Evolutionary conservation across 2,113 vertebrate genomes (phyloP), one percentile per base, ranked within the genome.

Genomic region (Phocoena phocoena): DNA sequence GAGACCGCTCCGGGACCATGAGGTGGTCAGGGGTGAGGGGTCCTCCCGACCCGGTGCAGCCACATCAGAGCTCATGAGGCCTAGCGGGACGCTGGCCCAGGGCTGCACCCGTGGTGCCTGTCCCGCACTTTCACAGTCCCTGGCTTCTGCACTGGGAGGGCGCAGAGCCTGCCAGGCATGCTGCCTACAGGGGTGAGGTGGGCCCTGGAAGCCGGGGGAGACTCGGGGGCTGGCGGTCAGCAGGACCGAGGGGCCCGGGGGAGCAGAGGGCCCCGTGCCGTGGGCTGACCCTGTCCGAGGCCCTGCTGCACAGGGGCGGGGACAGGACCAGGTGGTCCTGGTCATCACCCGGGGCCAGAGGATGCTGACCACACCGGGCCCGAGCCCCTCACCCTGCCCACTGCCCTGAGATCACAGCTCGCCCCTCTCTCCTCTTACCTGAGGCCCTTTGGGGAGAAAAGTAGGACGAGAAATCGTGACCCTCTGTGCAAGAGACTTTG

Each of bases 31-130:
- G 0, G 13, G 38, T 5, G 12, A 2, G 0, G 31, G 55, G 8
- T n/a, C 44, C 23, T 7, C 38, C 8, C 0, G 44, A n/a, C 6
- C 1, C 31, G 15, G 25, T 15, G 5, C 3, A 28, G 38, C 10
- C 23, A 18, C 0, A 2, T 26, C 20, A 25, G 1, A 17, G 28
- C 6, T 18, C 9, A 5, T 0, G 31, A 58, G 5, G 47, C 55
- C 14, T 6, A 76, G 25, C 1, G 11, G 58, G 31, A 20, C 0
- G 0, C n/a, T 3, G 12, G 8, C 3, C 53, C 62, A 2, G 9
- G 13, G 31, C 14, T 31, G 10, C 7, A 44, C 36, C 2, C 8
- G n/a, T 2, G 6, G 5, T 26, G 11, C 5, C 17, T 8, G 5
- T 73, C 20, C 8, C 12, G 2, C 1, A 8, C 11, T 31, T 81